Percentiles rank a stretch among this genome's conserved stretches.
phyloP scores from a whole-genome alignment of 2,888 invertebrate genomes.

The Geophilus truncorum region DNA sequence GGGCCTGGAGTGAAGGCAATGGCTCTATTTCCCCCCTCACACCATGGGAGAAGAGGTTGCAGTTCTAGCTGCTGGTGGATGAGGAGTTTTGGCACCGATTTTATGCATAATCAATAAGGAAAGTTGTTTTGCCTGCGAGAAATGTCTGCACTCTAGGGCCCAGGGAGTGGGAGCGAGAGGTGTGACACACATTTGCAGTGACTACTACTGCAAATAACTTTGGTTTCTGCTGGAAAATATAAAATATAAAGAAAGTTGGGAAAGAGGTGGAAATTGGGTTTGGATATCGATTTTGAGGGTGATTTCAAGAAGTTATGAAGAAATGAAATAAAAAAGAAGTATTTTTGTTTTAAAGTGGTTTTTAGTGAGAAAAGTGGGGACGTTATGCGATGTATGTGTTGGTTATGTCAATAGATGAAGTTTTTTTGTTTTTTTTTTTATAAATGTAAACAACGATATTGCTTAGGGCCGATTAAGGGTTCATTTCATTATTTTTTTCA shows the following conservation, averaged over 20 bases:
- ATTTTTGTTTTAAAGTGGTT: no score
- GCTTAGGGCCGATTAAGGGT: no score
- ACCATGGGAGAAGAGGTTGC: neutral
- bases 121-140: neutral
- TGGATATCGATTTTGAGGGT: neutral
- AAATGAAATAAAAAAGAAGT: no score
- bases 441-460: no score
- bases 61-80: neutral
- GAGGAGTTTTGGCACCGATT: neutral
- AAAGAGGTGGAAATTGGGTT: neutral
- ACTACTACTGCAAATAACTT: neutral
- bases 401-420: no score
- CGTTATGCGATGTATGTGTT: no score
- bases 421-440: no score
- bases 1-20: neutral
- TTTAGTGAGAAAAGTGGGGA: no score
- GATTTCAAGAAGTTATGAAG: no score
- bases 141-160: neutral
- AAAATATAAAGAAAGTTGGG: neutral
- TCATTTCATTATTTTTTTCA: no score
- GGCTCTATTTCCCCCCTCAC: neutral
- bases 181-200: neutral
- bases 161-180: neutral
- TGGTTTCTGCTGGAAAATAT: neutral
- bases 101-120: conserved; percentile 21